Conservation (phyloP, 2,113 vertebrate species). For the Caretta caretta region DNA sequence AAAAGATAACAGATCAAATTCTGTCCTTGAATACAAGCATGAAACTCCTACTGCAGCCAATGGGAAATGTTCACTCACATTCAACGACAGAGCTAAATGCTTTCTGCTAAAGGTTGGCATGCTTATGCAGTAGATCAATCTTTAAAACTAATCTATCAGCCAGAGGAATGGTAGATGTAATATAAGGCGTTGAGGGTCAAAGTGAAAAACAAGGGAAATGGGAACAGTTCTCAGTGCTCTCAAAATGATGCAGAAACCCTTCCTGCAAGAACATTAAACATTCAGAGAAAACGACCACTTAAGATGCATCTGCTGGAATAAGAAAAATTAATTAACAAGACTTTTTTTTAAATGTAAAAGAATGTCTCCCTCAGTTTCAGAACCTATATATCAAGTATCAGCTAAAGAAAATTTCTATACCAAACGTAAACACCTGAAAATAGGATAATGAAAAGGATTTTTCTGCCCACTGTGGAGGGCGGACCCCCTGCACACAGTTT, state of each 20-base stretch:
- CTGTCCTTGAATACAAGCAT: too few species aligned
- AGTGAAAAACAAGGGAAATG: neutral
- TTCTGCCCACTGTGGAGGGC: fast-evolving
- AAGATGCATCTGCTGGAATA: too few species aligned
- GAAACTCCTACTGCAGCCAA: too few species aligned
- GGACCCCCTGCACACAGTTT: neutral
- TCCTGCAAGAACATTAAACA: neutral
- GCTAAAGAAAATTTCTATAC: neutral
- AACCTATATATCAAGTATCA: neutral
- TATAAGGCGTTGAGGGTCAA: neutral
- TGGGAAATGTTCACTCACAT: too few species aligned
- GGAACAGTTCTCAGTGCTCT: neutral
- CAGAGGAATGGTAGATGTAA: neutral
- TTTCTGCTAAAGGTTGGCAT: too few species aligned
- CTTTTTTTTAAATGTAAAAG: neutral
- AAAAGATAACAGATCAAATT: too few species aligned
- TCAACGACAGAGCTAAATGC: too few species aligned
- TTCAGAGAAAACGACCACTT: neutral
- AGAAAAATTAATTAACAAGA: too few species aligned
- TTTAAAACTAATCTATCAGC: neutral
- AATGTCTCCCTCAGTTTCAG: neutral
- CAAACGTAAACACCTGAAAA: neutral
- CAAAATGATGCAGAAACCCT: neutral
- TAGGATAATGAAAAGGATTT: neutral
- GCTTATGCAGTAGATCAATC: too few species aligned